These are phyloP conservation scores for Synodontis membranacea DNA, from an alignment of 2,113 vertebrate species.

Conservation along the genomic window DNA sequence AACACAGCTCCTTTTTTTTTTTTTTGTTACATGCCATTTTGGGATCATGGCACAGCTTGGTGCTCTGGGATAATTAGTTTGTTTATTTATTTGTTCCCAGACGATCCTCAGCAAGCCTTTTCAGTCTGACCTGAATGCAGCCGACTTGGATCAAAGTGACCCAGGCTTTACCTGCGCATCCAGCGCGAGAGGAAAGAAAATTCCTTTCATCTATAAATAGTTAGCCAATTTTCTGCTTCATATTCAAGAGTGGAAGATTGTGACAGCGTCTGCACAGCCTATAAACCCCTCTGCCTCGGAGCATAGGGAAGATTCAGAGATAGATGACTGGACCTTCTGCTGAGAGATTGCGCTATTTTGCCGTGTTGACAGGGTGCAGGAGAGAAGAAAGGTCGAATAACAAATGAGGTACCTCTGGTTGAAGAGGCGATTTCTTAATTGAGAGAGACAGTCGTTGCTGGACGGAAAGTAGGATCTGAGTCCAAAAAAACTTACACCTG, in stretches of 20 bases:
- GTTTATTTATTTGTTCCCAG: constrained; percentile 38
- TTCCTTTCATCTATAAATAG: constrained; percentile 59
- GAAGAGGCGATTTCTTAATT: constrained; percentile 19
- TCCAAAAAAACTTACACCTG: not conserved
- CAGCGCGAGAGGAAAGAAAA: constrained; percentile 41
- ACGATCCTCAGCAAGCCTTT: constrained; percentile 44
- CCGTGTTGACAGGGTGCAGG: constrained; percentile 25
- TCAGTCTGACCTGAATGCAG: constrained; percentile 47
- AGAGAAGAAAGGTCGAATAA: constrained; percentile 29
- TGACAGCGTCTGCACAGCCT: constrained; percentile 1
- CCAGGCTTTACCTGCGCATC: constrained; percentile 46
- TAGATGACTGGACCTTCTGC: constrained; percentile 28
- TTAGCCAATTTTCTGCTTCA: constrained; percentile 49
- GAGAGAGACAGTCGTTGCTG: not conserved
- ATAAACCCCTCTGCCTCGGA: not conserved
- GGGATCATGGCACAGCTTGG: constrained; percentile 23
- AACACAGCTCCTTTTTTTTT: not conserved
- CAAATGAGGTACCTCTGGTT: constrained; percentile 6
- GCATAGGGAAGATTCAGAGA: constrained; percentile 24
- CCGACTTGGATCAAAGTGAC: constrained; percentile 48
- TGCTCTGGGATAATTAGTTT: constrained; percentile 32
- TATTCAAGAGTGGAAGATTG: constrained; percentile 38
- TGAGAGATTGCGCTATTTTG: constrained; percentile 18
- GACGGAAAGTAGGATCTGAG: not conserved
- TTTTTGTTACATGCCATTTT: constrained; percentile 2